A percentile compares a stretch with the other conserved stretches of the same genome.
Conservation (phyloP, 2,113 vertebrate genomes). For the Pungitius pungitius region DNA sequence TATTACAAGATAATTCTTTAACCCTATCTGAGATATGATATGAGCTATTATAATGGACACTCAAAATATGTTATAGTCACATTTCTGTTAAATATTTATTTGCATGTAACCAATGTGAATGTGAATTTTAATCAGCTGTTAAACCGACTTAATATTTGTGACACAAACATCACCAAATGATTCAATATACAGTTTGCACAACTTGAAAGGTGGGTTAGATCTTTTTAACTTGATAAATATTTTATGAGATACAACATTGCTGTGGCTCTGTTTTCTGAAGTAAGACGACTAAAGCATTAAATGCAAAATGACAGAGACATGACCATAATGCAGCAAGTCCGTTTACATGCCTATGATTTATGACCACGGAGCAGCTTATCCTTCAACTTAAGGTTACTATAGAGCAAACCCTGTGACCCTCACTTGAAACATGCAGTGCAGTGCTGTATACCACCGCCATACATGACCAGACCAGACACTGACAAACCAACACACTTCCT, state of each 20-base stretch:
- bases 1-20: neutral
- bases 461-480: conserved; percentile 3
- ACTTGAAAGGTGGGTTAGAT: neutral
- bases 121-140: neutral
- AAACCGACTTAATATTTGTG: neutral
- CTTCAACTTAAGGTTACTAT: conserved; percentile 11
- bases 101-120: neutral
- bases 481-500: neutral
- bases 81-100: neutral
- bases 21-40: neutral
- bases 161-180: neutral
- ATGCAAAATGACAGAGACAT: neutral
- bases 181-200: neutral
- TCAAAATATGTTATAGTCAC: neutral
- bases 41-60: neutral
- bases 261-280: neutral
- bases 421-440: conserved; percentile 9
- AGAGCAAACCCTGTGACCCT: conserved; percentile 43
- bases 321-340: neutral
- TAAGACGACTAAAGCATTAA: neutral
- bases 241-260: neutral
- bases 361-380: conserved; percentile 5
- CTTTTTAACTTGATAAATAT: neutral
- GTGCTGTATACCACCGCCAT: conserved; percentile 1
- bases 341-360: conserved; percentile 6